These are phyloP conservation scores for Podarcis lilfordi DNA, from an alignment of 2,797 vertebrate species.

Conservation along the genomic window DNA sequence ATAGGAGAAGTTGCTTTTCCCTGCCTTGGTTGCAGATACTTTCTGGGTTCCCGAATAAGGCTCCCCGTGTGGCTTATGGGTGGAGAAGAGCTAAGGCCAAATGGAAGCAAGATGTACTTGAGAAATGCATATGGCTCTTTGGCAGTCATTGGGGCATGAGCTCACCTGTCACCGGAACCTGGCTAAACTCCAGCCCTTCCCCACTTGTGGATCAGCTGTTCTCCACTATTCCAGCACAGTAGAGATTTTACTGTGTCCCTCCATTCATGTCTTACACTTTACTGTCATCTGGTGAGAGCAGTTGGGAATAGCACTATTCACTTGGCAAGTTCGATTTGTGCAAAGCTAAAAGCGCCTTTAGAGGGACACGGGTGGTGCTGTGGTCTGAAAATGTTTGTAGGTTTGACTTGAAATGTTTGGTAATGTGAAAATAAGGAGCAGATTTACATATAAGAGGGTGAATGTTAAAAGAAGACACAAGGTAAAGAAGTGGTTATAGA, in stretches of 20 bases:
- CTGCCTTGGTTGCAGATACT: no score
- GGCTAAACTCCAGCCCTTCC: background rate
- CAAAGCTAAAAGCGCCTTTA: no score
- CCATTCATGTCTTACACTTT: background rate
- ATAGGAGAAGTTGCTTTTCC: no score
- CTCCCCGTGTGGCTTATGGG: background rate
- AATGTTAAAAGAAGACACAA: no score
- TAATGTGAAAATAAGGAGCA: no score
- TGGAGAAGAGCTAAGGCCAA: background rate
- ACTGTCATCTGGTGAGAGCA: background rate
- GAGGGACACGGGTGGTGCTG: no score
- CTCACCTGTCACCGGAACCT: background rate
- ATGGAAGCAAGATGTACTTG: background rate
- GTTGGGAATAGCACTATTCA: background rate
- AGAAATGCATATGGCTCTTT: background rate
- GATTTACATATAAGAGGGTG: no score
- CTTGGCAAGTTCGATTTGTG: background rate
- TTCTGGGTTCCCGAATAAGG: background rate
- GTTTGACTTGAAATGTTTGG: no score
- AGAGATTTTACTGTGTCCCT: background rate
- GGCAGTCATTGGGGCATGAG: no score
- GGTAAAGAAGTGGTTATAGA: no score
- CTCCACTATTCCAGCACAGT: background rate
- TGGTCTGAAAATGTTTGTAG: no score
- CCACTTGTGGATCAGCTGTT: no score